Base-by-base conservation (phyloP, 2,797 vertebrate genomes). In the Alectoris magna region DNA sequence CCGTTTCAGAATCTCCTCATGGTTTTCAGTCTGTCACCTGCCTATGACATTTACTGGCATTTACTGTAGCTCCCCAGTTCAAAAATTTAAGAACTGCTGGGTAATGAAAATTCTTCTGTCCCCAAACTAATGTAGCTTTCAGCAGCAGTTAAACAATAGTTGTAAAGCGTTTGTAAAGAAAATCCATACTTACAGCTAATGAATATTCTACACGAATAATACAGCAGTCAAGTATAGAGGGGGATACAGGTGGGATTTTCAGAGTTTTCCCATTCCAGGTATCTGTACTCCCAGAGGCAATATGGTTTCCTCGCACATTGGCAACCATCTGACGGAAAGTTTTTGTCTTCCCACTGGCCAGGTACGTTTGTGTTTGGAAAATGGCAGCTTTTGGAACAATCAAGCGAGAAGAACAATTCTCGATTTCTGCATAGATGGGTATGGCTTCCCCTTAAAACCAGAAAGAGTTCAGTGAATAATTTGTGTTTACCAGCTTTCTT, bases 301-400 rank as follows among this genome's bases (percentile, higher is more conserved):
- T 97, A 49, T 98, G 98, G 96, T 98, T 98, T 80, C 98, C 98
- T 53, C 98, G 97, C 64, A 98, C 98, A 21, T 98, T 98, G 81
- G 98, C 98, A 27, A 98, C 97, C 97, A 98, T 97, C 91, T 98
- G 98, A 66, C 97, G 97, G 81, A 98, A 91, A 4, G 97, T 97
- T 95, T 98, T 98, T 5, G 97, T 98, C 90, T 97, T 98, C 39
- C 98, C 98, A 31, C 97, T 97, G 39, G 97, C 97, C 94, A 98
- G 82, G 41, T 98, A 98, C 1, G 98, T 98, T 97, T 98, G 98
- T 14, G 98, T 98, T 97, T 98, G 98, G 94, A 98, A 98, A 87
- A 98, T 98, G 81, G 98, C 98, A 86, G 98, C 98, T 97, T 98
- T 98, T 69, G 98, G 98, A 88, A 98, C 98, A 63, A 98, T 95